Evolutionary conservation across 1,140 invertebrate genomes (phyloP).

Genomic region (Lasaia peninsularis): DNA sequence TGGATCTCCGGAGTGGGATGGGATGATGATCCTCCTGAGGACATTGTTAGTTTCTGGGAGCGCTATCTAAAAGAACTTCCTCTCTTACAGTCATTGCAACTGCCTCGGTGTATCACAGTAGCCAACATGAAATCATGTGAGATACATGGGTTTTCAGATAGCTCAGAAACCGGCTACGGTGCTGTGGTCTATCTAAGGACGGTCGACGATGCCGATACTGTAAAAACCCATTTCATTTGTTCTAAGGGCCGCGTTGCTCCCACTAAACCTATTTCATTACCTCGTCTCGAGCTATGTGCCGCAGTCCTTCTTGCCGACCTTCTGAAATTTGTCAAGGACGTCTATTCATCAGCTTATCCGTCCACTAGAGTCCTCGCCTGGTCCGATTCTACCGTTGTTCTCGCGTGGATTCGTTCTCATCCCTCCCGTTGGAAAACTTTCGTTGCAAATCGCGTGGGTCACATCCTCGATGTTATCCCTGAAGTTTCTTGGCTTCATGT

Average conservation of each 20-base stretch:
- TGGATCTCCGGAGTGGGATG: slow-evolving; percentile 31
- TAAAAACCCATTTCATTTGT: slow-evolving; percentile 29
- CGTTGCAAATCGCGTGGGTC: slow-evolving; percentile 37
- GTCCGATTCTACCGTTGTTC: slow-evolving; percentile 36
- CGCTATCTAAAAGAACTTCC: slow-evolving; percentile 12
- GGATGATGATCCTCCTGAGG: slow-evolving; percentile 30
- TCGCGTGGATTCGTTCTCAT: slow-evolving; percentile 32
- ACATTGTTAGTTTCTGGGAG: slow-evolving; percentile 24
- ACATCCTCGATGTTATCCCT: slow-evolving; percentile 27
- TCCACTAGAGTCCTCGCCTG: slow-evolving; percentile 23
- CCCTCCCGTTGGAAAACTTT: slow-evolving; percentile 31
- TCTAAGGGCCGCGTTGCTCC: slow-evolving; percentile 65
- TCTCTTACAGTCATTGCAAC: slow-evolving; percentile 6
- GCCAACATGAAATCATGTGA: slow-evolving; percentile 21
- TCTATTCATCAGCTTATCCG: slow-evolving; percentile 16
- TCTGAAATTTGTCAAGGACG: slow-evolving; percentile 28
- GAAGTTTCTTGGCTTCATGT: slow-evolving; percentile 38
- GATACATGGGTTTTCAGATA: slow-evolving; percentile 44
- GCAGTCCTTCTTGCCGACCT: slow-evolving; percentile 53
- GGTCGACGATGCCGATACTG: slow-evolving; percentile 14
- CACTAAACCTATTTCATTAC: slow-evolving; percentile 58
- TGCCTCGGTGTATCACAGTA: slow-evolving; percentile 13
- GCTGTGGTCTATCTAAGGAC: slow-evolving; percentile 37
- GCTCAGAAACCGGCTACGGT: slow-evolving; percentile 37
- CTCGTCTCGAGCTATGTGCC: slow-evolving; percentile 67